A percentile compares a stretch with the other conserved stretches of the same genome.
Conservation (phyloP, 2,113 vertebrate genomes). For the Pomatorhinus ruficollis region DNA sequence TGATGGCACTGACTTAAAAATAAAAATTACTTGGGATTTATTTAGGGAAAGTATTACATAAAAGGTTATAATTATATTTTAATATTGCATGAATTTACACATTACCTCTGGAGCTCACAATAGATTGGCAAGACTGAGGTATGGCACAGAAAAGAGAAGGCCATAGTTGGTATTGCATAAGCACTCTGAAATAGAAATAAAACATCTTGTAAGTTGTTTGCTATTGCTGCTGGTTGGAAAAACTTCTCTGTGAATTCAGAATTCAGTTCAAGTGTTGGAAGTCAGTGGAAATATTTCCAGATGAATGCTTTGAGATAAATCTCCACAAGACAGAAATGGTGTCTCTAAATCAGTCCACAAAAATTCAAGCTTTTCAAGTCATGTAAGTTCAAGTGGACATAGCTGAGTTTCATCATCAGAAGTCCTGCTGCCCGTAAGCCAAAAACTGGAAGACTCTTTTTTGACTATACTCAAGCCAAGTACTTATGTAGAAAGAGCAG, state of each 20-base stretch:
- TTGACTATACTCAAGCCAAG: background rate
- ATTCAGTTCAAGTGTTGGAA: background rate
- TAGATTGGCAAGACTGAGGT: conserved; percentile 95
- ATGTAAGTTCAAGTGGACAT: background rate
- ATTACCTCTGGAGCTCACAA: conserved; percentile 87
- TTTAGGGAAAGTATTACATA: background rate
- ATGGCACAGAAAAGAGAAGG: conserved; percentile 98
- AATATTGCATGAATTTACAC: background rate
- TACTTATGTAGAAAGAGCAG: background rate
- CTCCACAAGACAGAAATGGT: background rate
- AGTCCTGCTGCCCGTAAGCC: background rate
- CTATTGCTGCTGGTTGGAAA: background rate
- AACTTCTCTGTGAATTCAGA: background rate
- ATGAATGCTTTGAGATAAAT: background rate
- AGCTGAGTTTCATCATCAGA: background rate
- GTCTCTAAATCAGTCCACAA: background rate
- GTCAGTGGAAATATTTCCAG: background rate
- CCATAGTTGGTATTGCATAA: conserved; percentile 94
- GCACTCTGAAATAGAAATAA: conserved; percentile 81
- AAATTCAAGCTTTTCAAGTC: background rate
- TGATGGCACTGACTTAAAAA: background rate
- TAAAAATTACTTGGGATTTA: background rate
- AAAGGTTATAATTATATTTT: background rate
- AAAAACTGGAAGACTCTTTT: background rate
- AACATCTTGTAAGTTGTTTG: background rate